Evolutionary conservation across 1,140 invertebrate genomes (phyloP), one percentile per base, ranked within the genome.

Genomic region (Galleria mellonella): DNA sequence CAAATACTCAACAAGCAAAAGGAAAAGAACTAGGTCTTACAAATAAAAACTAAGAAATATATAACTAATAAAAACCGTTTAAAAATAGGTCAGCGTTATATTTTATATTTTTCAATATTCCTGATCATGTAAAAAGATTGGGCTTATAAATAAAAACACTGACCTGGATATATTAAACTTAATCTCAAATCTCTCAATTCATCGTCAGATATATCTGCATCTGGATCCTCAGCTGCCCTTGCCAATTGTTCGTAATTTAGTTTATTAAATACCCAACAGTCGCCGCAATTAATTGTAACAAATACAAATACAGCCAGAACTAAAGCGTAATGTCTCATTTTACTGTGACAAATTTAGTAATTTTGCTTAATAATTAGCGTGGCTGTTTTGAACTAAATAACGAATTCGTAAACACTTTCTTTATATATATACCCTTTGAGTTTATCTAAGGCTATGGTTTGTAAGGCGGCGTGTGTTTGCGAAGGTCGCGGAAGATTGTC

Each of bases 161-260:
- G 29, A 49, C 67, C 64, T 62, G 67, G 67, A 47, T 59, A 71
- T 42, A 65, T 65, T 6, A 71, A 51, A 17, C 40, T 59, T 32
- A 71, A 65, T n/a, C 52, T 59, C 27, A 65, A 36, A 12, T 47
- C 23, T 10, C 39, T 51, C 23, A 60, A 41, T 4, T 70, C 66
- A 11, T 58, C 57, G 1, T 46, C 50, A 41, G 13, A 30, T 9
- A 69, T 40, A 7, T 62, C 50, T 1, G 46, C 33, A n/a, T 47
- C 30, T 2, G 37, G 14, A 36, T 44, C 38, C 28, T 36, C 42
- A 13, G 15, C 42, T 0, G 11, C 6, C 12, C 11, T 36, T 5
- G 17, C 9, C 10, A 44, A 29, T 11, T 37, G 11, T 1, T 13
- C 29, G 12, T 36, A 44, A 10, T 44, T 14, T 1, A 44, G n/a